These are phyloP conservation scores for Artemia franciscana DNA, from an alignment of 1,140 invertebrate genomes.

Conservation along the genomic window DNA sequence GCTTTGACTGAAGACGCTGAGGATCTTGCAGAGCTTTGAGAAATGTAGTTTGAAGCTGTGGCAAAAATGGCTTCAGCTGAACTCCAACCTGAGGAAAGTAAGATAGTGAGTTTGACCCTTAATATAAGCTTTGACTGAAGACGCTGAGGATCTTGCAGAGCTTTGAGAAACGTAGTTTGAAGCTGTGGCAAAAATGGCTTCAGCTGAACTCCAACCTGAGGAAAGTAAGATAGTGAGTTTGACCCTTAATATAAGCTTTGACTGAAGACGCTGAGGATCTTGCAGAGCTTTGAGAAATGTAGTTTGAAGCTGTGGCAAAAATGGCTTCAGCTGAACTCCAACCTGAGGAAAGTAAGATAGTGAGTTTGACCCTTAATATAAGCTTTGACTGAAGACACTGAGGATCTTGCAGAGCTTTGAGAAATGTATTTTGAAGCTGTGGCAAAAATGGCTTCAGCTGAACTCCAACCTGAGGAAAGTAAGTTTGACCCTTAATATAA, in stretches of 20 bases:
- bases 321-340: constrained; percentile 79
- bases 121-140: too few species aligned
- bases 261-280: constrained; percentile 61
- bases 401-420: constrained; percentile 72
- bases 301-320: constrained; percentile 90
- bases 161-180: constrained; percentile 90
- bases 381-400: too few species aligned
- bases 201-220: constrained; percentile 71
- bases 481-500: too few species aligned
- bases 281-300: constrained; percentile 84
- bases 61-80: constrained; percentile 88
- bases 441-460: constrained; percentile 93
- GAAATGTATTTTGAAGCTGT: constrained; percentile 90
- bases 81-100: constrained; percentile 67
- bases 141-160: constrained; percentile 64
- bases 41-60: constrained; percentile 94
- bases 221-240: too few species aligned
- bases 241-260: too few species aligned
- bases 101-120: too few species aligned
- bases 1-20: too few species aligned
- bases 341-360: too few species aligned
- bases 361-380: too few species aligned
- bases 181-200: constrained; percentile 95
- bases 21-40: constrained; percentile 75
- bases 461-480: constrained; percentile 67